Percentiles rank a stretch among this genome's conserved stretches.
phyloP scores from a whole-genome alignment of 2,797 vertebrate genomes.

The Trachops cirrhosus region DNA sequence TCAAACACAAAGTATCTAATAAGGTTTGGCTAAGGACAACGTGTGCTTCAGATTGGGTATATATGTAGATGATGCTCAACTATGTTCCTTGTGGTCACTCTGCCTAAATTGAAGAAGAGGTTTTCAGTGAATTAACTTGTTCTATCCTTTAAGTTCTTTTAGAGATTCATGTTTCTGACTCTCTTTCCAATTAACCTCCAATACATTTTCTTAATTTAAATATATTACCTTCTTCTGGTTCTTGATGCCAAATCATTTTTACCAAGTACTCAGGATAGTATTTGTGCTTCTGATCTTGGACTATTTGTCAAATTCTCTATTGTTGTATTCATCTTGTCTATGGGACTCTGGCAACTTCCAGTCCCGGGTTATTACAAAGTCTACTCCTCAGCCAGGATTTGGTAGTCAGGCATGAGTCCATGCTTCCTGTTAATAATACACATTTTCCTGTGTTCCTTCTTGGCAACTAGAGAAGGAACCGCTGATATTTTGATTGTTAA shows the following conservation, averaged over 20 bases:
- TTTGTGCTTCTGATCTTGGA: background rate
- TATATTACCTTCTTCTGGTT: background rate
- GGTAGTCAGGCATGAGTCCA: background rate
- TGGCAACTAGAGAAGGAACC: background rate
- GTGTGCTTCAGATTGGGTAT: background rate
- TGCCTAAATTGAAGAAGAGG: background rate
- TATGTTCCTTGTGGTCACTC: background rate
- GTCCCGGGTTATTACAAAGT: background rate
- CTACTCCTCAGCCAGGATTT: background rate
- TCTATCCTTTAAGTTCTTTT: background rate
- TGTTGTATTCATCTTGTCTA: background rate
- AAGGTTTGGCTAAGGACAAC: background rate
- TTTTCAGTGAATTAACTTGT: background rate
- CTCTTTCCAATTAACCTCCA: background rate
- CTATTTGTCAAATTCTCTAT: background rate
- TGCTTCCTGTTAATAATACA: background rate
- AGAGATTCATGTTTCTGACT: background rate
- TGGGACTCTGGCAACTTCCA: background rate
- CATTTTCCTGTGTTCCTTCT: background rate
- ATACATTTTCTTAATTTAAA: background rate
- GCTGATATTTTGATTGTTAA: background rate
- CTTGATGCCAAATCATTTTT: background rate
- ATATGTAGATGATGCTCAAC: background rate
- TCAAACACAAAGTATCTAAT: background rate
- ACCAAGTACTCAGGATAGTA: background rate